Percentiles rank a stretch among this genome's conserved stretches.
phyloP scores from a whole-genome alignment of 2,797 vertebrate species.

The Lerista edwardsae region DNA sequence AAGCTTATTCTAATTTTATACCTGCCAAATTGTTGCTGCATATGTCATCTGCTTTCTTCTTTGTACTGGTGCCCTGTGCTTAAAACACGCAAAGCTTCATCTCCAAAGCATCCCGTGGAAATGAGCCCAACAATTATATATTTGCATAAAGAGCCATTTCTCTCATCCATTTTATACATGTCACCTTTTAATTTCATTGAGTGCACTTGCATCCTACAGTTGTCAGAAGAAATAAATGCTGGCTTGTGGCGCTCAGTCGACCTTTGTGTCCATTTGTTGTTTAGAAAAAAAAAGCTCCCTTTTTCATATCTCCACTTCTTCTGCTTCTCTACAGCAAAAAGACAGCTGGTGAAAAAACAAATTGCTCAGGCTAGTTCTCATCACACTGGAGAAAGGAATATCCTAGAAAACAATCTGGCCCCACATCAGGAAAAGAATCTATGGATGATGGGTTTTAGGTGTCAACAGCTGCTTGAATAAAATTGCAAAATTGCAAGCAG shows the following conservation, averaged over 20 bases:
- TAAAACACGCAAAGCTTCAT: constrained; percentile 4
- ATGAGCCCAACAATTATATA: constrained; percentile 34
- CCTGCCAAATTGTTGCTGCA: background rate
- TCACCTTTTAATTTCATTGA: constrained; percentile 32
- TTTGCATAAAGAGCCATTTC: constrained; percentile 26
- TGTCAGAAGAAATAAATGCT: background rate
- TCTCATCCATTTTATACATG: constrained; percentile 30
- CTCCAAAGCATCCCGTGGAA: constrained; percentile 42
- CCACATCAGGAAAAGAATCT: constrained; percentile 16
- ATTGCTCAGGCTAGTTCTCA: constrained; percentile 4
- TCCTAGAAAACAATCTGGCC: constrained; percentile 11
- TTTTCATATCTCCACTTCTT: background rate
- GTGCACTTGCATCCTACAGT: background rate
- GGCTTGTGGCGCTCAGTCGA: background rate
- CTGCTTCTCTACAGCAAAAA: constrained; percentile 6
- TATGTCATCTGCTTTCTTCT: background rate
- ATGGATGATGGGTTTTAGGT: constrained; percentile 8
- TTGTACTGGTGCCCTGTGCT: background rate
- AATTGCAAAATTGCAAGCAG: constrained; percentile 1
- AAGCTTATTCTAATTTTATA: background rate
- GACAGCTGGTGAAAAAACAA: constrained; percentile 9
- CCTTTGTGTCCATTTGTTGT: background rate
- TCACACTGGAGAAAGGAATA: background rate
- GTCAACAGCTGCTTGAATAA: constrained; percentile 21
- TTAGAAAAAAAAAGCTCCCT: background rate